These are phyloP conservation scores for Eulemur albifrons DNA, from an alignment of 2,797 vertebrate genomes.

Conservation along the genomic window DNA sequence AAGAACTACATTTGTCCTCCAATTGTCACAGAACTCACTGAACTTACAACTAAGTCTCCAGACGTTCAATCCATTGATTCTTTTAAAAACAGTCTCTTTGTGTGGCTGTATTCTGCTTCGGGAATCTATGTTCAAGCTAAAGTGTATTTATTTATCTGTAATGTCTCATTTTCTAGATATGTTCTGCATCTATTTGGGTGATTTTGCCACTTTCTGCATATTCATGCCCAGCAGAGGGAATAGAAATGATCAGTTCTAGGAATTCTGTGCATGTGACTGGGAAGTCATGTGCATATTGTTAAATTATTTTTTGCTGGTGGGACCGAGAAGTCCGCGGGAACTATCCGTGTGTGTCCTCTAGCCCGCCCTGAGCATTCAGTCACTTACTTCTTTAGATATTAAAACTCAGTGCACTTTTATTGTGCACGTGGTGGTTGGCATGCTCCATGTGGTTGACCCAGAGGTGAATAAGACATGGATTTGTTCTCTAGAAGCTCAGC, in stretches of 20 bases:
- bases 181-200: neutral
- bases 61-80: neutral
- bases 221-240: neutral
- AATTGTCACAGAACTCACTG: neutral
- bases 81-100: neutral
- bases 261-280: neutral
- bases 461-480: neutral
- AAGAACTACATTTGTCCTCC: slow-evolving; percentile 33
- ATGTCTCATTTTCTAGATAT: neutral
- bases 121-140: neutral
- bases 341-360: neutral
- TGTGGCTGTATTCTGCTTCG: neutral
- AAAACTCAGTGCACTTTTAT: neutral
- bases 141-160: neutral
- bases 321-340: neutral
- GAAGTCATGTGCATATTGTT: neutral
- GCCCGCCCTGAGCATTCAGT: neutral
- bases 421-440: neutral
- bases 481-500: neutral
- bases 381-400: neutral
- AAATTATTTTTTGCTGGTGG: neutral
- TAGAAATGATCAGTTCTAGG: neutral
- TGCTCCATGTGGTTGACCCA: neutral
- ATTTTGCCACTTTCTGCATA: neutral
- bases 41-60: slow-evolving; percentile 14